Percentiles rank a stretch among this genome's conserved stretches.
phyloP scores from a whole-genome alignment of 2,797 vertebrate species.

The Trematomus bernacchii region DNA sequence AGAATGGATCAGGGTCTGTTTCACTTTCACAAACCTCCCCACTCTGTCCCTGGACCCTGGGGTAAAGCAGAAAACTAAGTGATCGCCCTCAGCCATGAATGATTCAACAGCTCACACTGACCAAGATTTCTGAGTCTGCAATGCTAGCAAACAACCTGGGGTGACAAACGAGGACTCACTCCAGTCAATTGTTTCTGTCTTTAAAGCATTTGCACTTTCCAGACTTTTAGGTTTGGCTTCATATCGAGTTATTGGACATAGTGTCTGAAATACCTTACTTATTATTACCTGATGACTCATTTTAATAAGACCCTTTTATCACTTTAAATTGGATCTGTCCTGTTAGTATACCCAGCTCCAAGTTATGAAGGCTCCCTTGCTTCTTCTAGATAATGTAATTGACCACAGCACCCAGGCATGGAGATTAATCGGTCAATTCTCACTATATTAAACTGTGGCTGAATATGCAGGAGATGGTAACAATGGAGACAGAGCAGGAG shows the following conservation, averaged over 20 bases:
- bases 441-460: slow-evolving; percentile 27
- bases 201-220: slow-evolving; percentile 23
- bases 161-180: slow-evolving; percentile 34
- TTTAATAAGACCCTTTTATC: slow-evolving; percentile 30
- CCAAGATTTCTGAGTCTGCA: slow-evolving; percentile 55
- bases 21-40: slow-evolving; percentile 37
- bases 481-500: slow-evolving; percentile 17
- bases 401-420: slow-evolving; percentile 26
- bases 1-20: slow-evolving; percentile 24
- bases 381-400: slow-evolving; percentile 54
- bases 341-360: slow-evolving; percentile 22
- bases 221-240: slow-evolving; percentile 2
- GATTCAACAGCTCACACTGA: slow-evolving; percentile 66
- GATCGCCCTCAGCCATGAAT: slow-evolving; percentile 65
- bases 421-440: slow-evolving; percentile 63
- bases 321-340: slow-evolving; percentile 15
- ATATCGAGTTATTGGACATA: slow-evolving; percentile 24
- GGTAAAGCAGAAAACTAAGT: slow-evolving; percentile 46
- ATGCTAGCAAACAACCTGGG: slow-evolving; percentile 41
- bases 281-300: slow-evolving; percentile 38
- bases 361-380: slow-evolving; percentile 42
- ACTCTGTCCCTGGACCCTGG: slow-evolving; percentile 50
- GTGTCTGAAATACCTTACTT: slow-evolving; percentile 13
- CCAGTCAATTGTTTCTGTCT: neutral
- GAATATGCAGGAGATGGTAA: slow-evolving; percentile 27